Percentiles rank a stretch among this genome's conserved stretches.
Evolutionary conservation across 2,888 invertebrate genomes (phyloP).

Genomic region (Neocrepidodera transversa): DNA sequence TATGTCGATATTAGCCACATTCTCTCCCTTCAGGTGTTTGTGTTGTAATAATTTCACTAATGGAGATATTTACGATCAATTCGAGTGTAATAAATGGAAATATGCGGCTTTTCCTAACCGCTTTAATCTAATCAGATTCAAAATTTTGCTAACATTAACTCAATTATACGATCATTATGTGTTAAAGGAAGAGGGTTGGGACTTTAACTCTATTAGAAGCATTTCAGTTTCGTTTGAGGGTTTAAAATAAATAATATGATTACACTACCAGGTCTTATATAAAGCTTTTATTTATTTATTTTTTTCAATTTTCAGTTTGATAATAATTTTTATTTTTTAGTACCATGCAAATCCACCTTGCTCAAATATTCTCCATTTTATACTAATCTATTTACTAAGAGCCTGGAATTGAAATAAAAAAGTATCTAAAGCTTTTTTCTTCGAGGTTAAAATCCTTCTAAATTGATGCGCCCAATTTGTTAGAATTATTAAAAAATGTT

Average conservation of each 20-base stretch:
- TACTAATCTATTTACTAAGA: too few relatives aligned
- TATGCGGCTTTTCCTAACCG: slow-evolving; percentile 6
- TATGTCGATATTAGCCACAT: slow-evolving; percentile 33
- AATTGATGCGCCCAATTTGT: neutral
- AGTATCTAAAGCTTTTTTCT: neutral
- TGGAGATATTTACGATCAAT: slow-evolving; percentile 46
- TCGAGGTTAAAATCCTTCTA: neutral
- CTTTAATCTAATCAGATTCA: slow-evolving; percentile 16
- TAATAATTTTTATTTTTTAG: too few relatives aligned
- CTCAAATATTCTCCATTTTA: too few relatives aligned
- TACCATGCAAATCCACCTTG: too few relatives aligned
- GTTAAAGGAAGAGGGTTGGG: neutral
- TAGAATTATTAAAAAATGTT: slow-evolving; percentile 1
- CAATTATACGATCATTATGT: slow-evolving; percentile 2
- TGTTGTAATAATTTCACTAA: slow-evolving; percentile 48
- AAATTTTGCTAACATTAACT: slow-evolving; percentile 3
- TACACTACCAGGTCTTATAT: too few relatives aligned
- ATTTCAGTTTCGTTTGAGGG: too few relatives aligned
- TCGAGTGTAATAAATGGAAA: slow-evolving; percentile 41
- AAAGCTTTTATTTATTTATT: too few relatives aligned
- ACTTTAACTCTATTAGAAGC: too few relatives aligned
- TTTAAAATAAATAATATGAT: too few relatives aligned
- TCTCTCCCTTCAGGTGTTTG: slow-evolving; percentile 45
- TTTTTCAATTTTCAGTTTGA: too few relatives aligned
- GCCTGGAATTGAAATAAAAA: neutral